phyloP scores from a whole-genome alignment of 2,888 invertebrate genomes.

The Dione juno region DNA sequence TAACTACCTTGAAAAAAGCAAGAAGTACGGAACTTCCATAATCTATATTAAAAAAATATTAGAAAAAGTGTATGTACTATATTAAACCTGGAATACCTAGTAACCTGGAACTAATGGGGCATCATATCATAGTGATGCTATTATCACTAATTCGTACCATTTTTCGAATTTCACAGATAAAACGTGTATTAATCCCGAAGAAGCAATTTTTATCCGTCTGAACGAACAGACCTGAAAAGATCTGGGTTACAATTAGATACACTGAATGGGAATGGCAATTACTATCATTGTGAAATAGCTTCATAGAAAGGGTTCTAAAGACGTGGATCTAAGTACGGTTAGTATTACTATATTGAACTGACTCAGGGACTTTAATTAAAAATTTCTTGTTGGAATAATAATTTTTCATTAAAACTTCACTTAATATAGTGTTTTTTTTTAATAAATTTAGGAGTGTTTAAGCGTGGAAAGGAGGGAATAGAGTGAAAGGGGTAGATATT shows the following conservation, averaged over 20 bases:
- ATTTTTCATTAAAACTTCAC: not conserved
- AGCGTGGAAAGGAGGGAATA: too few relatives aligned
- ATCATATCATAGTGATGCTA: not conserved
- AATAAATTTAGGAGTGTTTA: too few relatives aligned
- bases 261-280: constrained; percentile 41
- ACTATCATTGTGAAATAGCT: constrained; percentile 33
- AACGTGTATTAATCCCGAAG: not conserved
- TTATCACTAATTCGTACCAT: too few relatives aligned
- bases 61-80: too few relatives aligned
- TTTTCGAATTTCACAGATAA: not conserved
- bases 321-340: constrained; percentile 1
- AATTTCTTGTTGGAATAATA: not conserved
- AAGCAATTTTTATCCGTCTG: constrained; percentile 25
- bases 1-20: too few relatives aligned
- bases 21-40: too few relatives aligned
- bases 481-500: too few relatives aligned
- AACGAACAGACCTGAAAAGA: constrained; percentile 21
- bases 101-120: too few relatives aligned
- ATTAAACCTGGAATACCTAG: too few relatives aligned
- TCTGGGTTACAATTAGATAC: constrained; percentile 28
- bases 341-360: constrained; percentile 5
- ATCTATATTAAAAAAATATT: too few relatives aligned
- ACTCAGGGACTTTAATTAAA: not conserved
- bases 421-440: not conserved
- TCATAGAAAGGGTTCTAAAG: constrained; percentile 28